Evolutionary conservation across 2,888 invertebrate genomes (phyloP), one percentile per base, ranked within the genome.

Genomic region (Andrena marginata): DNA sequence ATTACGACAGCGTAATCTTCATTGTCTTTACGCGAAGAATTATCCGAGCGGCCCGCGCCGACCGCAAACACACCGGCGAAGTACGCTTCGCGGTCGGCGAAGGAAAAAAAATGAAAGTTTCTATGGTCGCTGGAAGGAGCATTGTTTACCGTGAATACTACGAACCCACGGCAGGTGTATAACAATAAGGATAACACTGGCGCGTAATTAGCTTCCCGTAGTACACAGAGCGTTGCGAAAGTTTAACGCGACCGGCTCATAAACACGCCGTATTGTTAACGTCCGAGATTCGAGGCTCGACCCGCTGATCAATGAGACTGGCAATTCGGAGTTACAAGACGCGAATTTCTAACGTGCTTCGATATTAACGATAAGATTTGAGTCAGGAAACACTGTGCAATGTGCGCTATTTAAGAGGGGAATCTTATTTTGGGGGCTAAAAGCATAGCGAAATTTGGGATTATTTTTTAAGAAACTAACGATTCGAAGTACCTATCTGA

Each of bases 1-100:
- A 78, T 80, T 80, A 78, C 70, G 59, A 70, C 79, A 68, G 49
- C 63, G 68, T 80, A 80, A 80, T 80, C 80, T 63, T 63, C 80
- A 68, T 79, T 80, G 80, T 72, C 67, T 80, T 59, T 68, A 63
- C 80, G 67, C 26, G 80, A 54, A 20, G 63, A 80, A 80, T 80
- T 80, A 80, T 51, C 62, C 42, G 65, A 65, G 23, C 7, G 29
- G 42, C 16, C 31, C 10, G 35, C 23, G 1, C 8, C 7, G 31
- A 67, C 80, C 68, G 72, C 72, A 59, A 80, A 63, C 63, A 8
- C 23, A n/a, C 48, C 56, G 67, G 20, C 20, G 75, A 63, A 75
- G 51, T 20, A 51, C 49, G 16, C 48, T 63, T 75, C 70, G 75
- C 42, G 75, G 81, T 75, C 62, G 16, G 20, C 51, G 68, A 6